A percentile compares a stretch with the other conserved stretches of the same genome.
Evolutionary conservation across 2,113 vertebrate species (phyloP).

Genomic region (Melanocharis versteri): DNA sequence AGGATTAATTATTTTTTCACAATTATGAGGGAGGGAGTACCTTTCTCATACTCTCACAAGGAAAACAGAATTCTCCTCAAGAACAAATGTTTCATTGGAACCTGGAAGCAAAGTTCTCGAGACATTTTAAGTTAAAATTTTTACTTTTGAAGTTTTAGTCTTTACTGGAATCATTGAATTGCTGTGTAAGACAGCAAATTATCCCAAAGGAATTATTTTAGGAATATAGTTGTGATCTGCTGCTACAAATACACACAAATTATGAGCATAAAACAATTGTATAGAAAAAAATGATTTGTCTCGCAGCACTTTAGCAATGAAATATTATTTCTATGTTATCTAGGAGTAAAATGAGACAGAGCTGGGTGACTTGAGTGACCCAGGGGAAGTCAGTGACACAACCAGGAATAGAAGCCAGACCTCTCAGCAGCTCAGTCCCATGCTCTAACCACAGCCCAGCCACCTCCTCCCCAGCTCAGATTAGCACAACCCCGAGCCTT

Average conservation of each 20-base stretch:
- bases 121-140: not conserved
- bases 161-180: not conserved
- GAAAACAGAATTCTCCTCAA: not conserved
- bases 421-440: conserved; percentile 58
- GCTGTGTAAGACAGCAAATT: not conserved
- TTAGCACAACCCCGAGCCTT: not conserved
- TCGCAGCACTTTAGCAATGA: not conserved
- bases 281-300: not conserved
- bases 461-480: conserved; percentile 27
- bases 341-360: not conserved
- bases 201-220: not conserved
- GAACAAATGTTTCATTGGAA: not conserved
- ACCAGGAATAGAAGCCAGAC: conserved; percentile 31
- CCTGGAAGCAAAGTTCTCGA: not conserved
- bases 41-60: not conserved
- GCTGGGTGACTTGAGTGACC: not conserved
- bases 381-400: conserved; percentile 42
- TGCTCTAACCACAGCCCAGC: conserved; percentile 44
- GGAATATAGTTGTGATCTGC: not conserved
- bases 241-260: not conserved
- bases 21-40: not conserved
- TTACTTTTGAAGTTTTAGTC: not conserved
- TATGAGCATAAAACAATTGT: not conserved
- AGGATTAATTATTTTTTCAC: not conserved
- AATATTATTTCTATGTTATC: not conserved